Base-by-base conservation (phyloP, 2,797 vertebrate genomes). In the Lateolabrax maculatus region DNA sequence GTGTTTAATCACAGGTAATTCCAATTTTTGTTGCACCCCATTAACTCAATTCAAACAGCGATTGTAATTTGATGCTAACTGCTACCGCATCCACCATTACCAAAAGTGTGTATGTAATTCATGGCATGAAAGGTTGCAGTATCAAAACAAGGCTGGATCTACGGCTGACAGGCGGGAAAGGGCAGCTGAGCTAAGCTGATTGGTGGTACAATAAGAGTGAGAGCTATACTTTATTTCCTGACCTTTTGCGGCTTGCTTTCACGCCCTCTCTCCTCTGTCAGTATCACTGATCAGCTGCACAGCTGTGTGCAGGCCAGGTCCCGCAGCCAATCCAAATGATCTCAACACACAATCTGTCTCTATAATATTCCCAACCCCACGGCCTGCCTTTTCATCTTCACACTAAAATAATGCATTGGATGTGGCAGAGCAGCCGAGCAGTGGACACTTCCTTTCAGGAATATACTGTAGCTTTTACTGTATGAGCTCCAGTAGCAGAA, bases 171-270 rank as follows among this genome's bases (percentile, higher is more conserved):
- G 89, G 80, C 71, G 43, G 85, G 85, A 94, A 95, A 95, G 94
- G 94, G 93, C 94, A 94, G 78, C 85, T 76, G 84, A 90, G 85
- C 91, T 84, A 80, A 92, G 89, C 80, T 92, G 93, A 95, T 93
- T 94, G 94, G 93, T 90, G 85, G 81, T 88, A 88, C 84, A 93
- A 90, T 90, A 90, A 93, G 92, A 94, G 84, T 83, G 88, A 94
- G 90, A 81, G 90, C 88, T 91, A 79, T 91, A 91, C 90, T 95
- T 94, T 93, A 93, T 95, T 89, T 90, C 89, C 90, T 95, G 94
- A 95, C 95, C 95, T 95, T 95, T 94, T 79, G 82, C 60, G 10
- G 87, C 77, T 85, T 68, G 74, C 81, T 84, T 88, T 79, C 78
- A 46, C 77, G 39, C 83, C 74, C 85, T 88, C 82, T 81, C 76